Base-by-base conservation (phyloP, 1,140 invertebrate species). In the Vanessa atalanta region DNA sequence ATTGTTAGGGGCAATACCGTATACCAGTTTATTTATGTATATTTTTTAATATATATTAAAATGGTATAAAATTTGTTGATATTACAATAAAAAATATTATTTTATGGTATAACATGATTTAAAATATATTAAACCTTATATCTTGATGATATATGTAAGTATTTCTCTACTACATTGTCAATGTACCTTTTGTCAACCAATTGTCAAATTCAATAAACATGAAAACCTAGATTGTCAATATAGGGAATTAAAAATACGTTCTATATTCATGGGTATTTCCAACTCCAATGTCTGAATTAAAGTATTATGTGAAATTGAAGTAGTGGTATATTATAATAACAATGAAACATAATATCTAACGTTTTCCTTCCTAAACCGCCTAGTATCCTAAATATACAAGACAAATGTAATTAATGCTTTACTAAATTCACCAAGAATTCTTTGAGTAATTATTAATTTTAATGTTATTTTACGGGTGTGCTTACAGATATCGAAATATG, bases 401-500 rank as follows among this genome's bases (percentile, higher is more conserved):
- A 57, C 53, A 57, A 57, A 57, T 57, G 50, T 53, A 53, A n/a
- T 43, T 3, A 43, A 43, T 43, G 37, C 37, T 43, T 43, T 43
- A 43, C 37, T 5, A 43, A 43, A 43, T 11, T 43, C 6, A 43
- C 15, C 16, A 43, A 43, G 9, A 11, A 43, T 9, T 9, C 0
- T 5, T 9, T 43, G 9, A 43, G 37, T 43, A 9, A 43, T 43
- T 43, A 43, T 43, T 43, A 43, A 43, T 43, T 43, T 43, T 43
- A 43, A 13, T 26, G 13, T 26, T 68, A 47, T 73, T 50, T n/a
- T 14, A 15, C 61, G 53, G 71, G 14, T 74, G 47, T 73, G 20
- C 11, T 73, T 74, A 55, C 79, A 88, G 86, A 73, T 72, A 51
- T 55, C 53, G 48, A 80, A 65, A 68, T 72, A 96, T 96, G 95